Evolutionary conservation across 2,113 vertebrate genomes (phyloP).

Genomic region (Galeopterus variegatus): DNA sequence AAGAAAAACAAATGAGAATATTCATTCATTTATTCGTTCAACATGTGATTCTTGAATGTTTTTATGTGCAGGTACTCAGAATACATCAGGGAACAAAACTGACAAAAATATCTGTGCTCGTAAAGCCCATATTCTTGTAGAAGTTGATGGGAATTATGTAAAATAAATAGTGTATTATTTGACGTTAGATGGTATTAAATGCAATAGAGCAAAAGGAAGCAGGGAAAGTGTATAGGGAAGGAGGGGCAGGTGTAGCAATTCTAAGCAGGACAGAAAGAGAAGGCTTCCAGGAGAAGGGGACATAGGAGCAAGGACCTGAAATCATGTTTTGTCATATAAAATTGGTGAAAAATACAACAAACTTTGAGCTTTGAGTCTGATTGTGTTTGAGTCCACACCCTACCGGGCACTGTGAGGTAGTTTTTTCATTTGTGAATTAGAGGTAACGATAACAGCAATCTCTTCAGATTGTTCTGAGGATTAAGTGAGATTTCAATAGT

Average conservation of each 20-base stretch:
- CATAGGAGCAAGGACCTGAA: neutral
- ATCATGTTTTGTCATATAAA: fast-evolving
- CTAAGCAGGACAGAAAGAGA: neutral
- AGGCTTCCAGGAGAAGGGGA: fast-evolving
- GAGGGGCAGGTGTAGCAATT: fast-evolving
- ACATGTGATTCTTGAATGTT: neutral
- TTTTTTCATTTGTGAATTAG: neutral
- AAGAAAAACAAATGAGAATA: neutral
- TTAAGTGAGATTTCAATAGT: neutral
- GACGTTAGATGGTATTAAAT: neutral
- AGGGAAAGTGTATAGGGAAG: neutral
- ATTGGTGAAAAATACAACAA: neutral
- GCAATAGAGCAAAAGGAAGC: neutral
- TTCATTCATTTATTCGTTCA: neutral
- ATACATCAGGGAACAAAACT: neutral
- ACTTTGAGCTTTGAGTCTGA: neutral
- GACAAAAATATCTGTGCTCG: no score
- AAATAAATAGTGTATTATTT: neutral
- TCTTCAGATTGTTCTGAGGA: neutral
- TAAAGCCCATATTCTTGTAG: neutral
- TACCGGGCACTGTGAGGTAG: neutral
- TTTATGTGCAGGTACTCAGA: neutral
- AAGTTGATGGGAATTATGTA: neutral
- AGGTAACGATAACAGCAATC: neutral
- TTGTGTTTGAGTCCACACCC: neutral